These are phyloP conservation scores for Agrotis puta DNA, from an alignment of 2,888 invertebrate species.

Conservation along the genomic window DNA sequence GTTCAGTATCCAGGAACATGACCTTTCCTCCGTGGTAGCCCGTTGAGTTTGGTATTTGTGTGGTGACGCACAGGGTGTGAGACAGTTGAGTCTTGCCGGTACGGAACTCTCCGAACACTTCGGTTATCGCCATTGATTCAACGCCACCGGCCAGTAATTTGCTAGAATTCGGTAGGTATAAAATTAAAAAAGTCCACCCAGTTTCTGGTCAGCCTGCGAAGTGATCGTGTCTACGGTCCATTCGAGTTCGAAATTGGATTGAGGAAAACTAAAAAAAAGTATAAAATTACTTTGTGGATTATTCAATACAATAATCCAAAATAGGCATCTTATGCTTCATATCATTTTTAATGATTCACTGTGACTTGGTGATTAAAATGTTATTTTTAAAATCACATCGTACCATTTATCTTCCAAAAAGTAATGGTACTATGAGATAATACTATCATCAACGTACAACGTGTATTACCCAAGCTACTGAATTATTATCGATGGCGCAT, in stretches of 20 bases:
- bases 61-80: slow-evolving; percentile 95
- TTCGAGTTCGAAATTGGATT: not conserved
- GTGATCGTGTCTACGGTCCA: not conserved
- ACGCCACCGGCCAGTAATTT: slow-evolving; percentile 95
- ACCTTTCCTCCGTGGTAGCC: slow-evolving; percentile 95
- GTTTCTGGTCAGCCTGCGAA: not conserved
- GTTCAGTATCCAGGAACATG: slow-evolving; percentile 95
- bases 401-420: slow-evolving; percentile 7
- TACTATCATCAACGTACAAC: slow-evolving; percentile 7
- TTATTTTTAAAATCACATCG: not conserved
- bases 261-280: no score
- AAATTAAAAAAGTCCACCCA: not conserved
- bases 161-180: slow-evolving; percentile 80
- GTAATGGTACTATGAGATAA: slow-evolving; percentile 8
- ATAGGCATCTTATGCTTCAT: not conserved
- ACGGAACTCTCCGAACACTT: slow-evolving; percentile 96
- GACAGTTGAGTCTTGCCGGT: slow-evolving; percentile 96
- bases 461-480: slow-evolving; percentile 8
- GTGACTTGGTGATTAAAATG: not conserved
- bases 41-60: slow-evolving; percentile 93
- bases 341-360: slow-evolving; percentile 1
- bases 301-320: not conserved
- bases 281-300: not conserved
- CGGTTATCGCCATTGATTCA: slow-evolving; percentile 96
- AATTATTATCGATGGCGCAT: slow-evolving; percentile 5